phyloP scores from a whole-genome alignment of 92 coral and sea anemone genomes.

The Muricea muricata region DNA sequence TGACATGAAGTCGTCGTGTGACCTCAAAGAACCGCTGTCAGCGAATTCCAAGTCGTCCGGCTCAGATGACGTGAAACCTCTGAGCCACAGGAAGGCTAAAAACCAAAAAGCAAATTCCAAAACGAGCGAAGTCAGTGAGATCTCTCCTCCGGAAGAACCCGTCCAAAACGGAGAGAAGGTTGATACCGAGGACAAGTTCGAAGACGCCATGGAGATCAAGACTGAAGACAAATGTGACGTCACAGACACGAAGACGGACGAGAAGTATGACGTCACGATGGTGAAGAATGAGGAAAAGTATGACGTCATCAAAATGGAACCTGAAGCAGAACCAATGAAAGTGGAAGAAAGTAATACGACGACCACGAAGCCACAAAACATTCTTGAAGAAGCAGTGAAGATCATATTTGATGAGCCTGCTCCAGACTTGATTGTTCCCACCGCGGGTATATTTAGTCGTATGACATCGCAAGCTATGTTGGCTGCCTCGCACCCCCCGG shows the following conservation, averaged over 20 bases:
- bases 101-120: background rate
- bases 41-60: slow-evolving; percentile 31
- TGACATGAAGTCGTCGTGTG: slow-evolving; percentile 11
- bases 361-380: slow-evolving; percentile 5
- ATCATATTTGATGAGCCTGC: slow-evolving; percentile 26
- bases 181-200: slow-evolving; percentile 13
- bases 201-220: background rate
- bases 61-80: slow-evolving; percentile 44
- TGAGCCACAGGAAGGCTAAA: slow-evolving; percentile 36
- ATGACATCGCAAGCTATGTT: slow-evolving; percentile 29
- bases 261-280: too few relatives aligned
- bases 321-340: slow-evolving; percentile 35
- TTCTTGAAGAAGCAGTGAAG: slow-evolving; percentile 30
- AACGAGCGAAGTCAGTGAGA: background rate
- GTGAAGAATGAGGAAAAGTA: too few relatives aligned
- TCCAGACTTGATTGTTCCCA: background rate
- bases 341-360: slow-evolving; percentile 12
- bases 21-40: slow-evolving; percentile 31
- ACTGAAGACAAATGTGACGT: too few relatives aligned
- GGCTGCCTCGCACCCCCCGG: slow-evolving; percentile 1
- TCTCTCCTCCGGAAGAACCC: background rate
- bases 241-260: too few relatives aligned
- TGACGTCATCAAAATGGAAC: background rate
- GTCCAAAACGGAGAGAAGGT: background rate
- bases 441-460: slow-evolving; percentile 28